These are phyloP conservation scores for Branchipolynoe longqiensis DNA, from an alignment of 2,888 invertebrate genomes.

Conservation along the genomic window DNA sequence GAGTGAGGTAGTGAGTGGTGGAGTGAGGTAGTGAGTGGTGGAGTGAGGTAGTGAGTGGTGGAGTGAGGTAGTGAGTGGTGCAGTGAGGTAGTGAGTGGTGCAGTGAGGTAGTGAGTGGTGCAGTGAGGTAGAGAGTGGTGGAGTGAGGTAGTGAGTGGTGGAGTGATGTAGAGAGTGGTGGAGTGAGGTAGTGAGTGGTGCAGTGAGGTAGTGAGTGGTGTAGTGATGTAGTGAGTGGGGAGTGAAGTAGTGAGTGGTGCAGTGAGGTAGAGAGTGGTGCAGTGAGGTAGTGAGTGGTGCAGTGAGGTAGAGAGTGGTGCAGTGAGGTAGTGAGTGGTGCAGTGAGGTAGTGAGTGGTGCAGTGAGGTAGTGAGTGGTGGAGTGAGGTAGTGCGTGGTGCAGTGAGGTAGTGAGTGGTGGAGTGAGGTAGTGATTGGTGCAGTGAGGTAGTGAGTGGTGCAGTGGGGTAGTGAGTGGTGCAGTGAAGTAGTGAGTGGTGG, in stretches of 20 bases:
- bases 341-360: too few species aligned
- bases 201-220: neutral
- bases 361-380: too few species aligned
- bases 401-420: too few species aligned
- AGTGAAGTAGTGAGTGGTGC: too few species aligned
- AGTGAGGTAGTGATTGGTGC: too few species aligned
- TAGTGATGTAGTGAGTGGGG: neutral
- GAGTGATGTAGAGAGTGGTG: neutral
- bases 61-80: neutral
- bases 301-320: too few species aligned
- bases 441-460: too few species aligned
- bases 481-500: too few species aligned
- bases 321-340: neutral
- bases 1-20: neutral
- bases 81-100: neutral
- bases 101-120: neutral
- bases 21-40: neutral
- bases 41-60: neutral
- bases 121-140: neutral
- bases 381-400: too few species aligned
- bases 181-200: neutral
- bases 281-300: too few species aligned
- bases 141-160: neutral
- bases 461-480: too few species aligned
- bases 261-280: neutral